These are phyloP conservation scores for Cantharis rufa DNA, from an alignment of 2,888 invertebrate genomes.

Conservation along the genomic window DNA sequence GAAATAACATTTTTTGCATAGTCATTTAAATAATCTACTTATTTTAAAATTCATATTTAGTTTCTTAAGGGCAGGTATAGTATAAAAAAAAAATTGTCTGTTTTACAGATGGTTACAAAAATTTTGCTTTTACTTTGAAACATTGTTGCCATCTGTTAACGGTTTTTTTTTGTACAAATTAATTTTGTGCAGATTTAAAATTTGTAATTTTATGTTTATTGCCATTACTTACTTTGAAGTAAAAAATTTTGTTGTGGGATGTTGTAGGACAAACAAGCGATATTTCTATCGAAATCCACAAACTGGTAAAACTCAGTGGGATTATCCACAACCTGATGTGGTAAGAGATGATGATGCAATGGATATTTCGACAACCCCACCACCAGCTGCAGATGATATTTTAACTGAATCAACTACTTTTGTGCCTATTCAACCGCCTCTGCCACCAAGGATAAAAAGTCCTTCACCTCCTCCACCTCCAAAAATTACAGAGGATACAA, in stretches of 20 bases:
- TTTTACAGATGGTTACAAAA: conserved; percentile 18
- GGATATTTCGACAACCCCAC: conserved; percentile 65
- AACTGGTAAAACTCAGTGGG: conserved; percentile 67
- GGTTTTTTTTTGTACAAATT: conserved; percentile 14
- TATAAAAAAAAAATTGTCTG: conserved; percentile 24
- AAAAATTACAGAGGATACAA: conserved; percentile 13
- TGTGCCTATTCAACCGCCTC: conserved; percentile 37
- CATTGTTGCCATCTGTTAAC: conserved; percentile 18
- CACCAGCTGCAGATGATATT: conserved; percentile 53
- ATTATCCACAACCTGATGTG: conserved; percentile 61
- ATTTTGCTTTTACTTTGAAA: neutral
- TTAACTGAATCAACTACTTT: conserved; percentile 26
- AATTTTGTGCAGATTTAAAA: conserved; percentile 12
- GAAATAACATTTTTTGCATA: conserved; percentile 24
- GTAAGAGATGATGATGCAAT: conserved; percentile 61
- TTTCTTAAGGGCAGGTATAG: conserved; percentile 34
- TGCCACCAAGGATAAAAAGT: conserved; percentile 32
- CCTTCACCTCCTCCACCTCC: conserved; percentile 33
- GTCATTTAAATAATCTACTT: conserved; percentile 22
- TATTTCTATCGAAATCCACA: conserved; percentile 68
- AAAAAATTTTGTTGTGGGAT: conserved; percentile 39
- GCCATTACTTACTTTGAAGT: conserved; percentile 20
- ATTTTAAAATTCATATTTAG: conserved; percentile 27
- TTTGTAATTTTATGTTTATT: conserved; percentile 1
- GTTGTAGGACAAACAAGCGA: conserved; percentile 67